These are phyloP conservation scores for Bubo bubo DNA, from an alignment of 2,113 vertebrate genomes.

Conservation along the genomic window DNA sequence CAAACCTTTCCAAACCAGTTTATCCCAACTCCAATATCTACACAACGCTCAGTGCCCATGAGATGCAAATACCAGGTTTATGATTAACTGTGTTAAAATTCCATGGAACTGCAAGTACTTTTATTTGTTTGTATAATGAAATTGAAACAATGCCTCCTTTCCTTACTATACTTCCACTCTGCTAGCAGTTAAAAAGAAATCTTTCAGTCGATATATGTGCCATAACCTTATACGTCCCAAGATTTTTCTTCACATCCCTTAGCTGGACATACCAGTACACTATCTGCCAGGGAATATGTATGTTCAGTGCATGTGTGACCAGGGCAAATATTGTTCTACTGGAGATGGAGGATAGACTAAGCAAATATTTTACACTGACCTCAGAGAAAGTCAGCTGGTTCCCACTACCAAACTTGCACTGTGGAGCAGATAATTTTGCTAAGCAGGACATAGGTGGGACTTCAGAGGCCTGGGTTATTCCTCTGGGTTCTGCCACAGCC, in stretches of 20 bases:
- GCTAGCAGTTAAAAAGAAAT: neutral
- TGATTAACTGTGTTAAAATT: constrained; percentile 73
- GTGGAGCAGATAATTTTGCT: neutral
- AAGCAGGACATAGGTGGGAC: neutral
- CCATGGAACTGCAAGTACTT: constrained; percentile 46
- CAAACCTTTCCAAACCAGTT: constrained; percentile 56
- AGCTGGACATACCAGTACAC: neutral
- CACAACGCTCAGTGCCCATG: constrained; percentile 30
- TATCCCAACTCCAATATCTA: constrained; percentile 42
- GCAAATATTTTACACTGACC: neutral
- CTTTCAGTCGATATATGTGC: neutral
- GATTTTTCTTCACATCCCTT: neutral
- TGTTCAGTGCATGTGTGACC: fast-evolving
- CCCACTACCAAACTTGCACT: neutral
- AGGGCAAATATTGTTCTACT: neutral
- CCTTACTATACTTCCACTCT: neutral
- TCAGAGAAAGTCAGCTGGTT: neutral
- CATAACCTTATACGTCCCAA: neutral
- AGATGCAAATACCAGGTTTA: constrained; percentile 68
- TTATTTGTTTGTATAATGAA: constrained; percentile 47
- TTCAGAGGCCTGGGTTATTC: neutral
- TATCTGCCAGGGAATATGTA: neutral
- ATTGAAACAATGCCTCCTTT: constrained; percentile 32
- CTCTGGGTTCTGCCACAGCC: neutral
- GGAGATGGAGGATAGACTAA: neutral